Evolutionary conservation across 1,140 invertebrate species (phyloP).

Genomic region (Drosophila virilis): DNA sequence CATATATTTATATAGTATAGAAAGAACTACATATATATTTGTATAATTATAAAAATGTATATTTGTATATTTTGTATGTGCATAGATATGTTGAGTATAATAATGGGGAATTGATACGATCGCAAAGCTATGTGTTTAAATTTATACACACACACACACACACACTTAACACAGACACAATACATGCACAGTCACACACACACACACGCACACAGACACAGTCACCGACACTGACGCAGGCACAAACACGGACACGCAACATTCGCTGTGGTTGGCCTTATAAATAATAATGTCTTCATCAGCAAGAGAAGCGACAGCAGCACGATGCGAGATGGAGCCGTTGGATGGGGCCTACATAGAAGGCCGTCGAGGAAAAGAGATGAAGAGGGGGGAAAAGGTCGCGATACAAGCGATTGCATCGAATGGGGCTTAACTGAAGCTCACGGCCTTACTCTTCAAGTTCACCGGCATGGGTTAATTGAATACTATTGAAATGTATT

Average conservation of each 20-base stretch:
- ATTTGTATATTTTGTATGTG: not conserved
- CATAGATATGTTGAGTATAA: not conserved
- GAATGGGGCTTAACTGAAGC: constrained; percentile 36
- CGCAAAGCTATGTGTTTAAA: constrained; percentile 11
- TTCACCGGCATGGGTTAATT: constrained; percentile 12
- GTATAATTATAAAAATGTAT: too few relatives aligned
- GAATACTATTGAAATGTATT: constrained; percentile 2
- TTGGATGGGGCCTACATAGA: not conserved
- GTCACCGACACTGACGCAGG: not conserved
- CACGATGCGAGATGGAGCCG: constrained; percentile 23
- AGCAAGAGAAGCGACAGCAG: constrained; percentile 41
- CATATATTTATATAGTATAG: too few relatives aligned
- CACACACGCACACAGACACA: not conserved
- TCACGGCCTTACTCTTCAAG: constrained; percentile 7
- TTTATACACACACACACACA: not conserved
- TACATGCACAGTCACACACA: not conserved
- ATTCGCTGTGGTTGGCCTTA: constrained; percentile 52
- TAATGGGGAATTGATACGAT: constrained; percentile 27
- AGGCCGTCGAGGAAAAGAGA: too few relatives aligned
- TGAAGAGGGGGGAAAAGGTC: not conserved
- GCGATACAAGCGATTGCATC: constrained; percentile 39
- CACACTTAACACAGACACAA: not conserved
- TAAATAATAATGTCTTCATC: constrained; percentile 58
- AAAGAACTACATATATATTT: not conserved
- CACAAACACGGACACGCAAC: constrained; percentile 28